Evolutionary conservation across 2,888 invertebrate species (phyloP).

Genomic region (Stenodera caucasica): DNA sequence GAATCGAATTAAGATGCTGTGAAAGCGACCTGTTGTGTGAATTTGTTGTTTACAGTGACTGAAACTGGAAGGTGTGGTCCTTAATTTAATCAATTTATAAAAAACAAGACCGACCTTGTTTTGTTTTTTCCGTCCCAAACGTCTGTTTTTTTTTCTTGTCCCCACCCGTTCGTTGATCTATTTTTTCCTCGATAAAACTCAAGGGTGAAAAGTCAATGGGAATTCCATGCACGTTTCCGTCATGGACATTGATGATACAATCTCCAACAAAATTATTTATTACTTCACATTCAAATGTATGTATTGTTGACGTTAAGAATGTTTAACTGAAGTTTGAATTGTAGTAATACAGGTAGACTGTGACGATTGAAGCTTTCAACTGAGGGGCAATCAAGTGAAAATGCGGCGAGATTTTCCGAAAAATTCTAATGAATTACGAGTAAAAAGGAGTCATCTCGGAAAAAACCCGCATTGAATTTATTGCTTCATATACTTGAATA

Average conservation of each 20-base stretch:
- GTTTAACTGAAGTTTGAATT: too few relatives aligned
- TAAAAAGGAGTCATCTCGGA: too few relatives aligned
- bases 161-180: too few relatives aligned
- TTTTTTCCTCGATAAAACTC: not conserved
- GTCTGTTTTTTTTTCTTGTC: too few relatives aligned
- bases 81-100: not conserved
- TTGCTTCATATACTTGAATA: not conserved
- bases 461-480: not conserved
- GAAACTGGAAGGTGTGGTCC: not conserved
- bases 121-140: too few relatives aligned
- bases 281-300: not conserved
- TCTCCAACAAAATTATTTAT: slow-evolving; percentile 7
- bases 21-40: not conserved
- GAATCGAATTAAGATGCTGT: not conserved
- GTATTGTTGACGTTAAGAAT: not conserved
- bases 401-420: too few relatives aligned
- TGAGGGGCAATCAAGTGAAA: too few relatives aligned
- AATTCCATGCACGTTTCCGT: slow-evolving; percentile 36
- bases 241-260: slow-evolving; percentile 31
- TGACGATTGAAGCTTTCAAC: too few relatives aligned
- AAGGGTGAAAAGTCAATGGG: slow-evolving; percentile 15
- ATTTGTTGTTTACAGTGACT: not conserved
- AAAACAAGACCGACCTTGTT: not conserved
- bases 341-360: too few relatives aligned
- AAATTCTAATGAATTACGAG: too few relatives aligned